Evolutionary conservation across 53 echinoderm and acorn worm genomes (phyloP).

Genomic region (Temnopleurus reevesii): DNA sequence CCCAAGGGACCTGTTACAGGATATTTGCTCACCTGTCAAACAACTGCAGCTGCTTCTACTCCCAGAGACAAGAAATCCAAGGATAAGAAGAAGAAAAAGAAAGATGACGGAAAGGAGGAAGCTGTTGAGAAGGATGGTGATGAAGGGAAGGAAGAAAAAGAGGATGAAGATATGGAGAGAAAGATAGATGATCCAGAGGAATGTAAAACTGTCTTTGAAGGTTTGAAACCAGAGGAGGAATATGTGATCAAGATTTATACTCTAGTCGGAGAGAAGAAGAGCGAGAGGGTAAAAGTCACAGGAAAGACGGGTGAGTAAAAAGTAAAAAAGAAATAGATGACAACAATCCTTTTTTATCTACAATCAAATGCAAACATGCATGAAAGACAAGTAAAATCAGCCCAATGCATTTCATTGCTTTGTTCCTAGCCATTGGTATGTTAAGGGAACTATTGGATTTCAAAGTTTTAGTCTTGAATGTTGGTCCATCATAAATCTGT

Average conservation of each 20-base stretch:
- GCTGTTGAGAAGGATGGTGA: conserved; percentile 7
- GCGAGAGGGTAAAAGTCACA: conserved; percentile 67
- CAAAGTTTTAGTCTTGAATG: too few relatives aligned
- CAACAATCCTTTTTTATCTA: too few relatives aligned
- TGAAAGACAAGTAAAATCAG: too few relatives aligned
- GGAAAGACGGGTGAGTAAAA: conserved; percentile 76
- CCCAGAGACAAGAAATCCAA: neutral
- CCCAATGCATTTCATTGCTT: too few relatives aligned
- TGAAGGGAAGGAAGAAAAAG: neutral
- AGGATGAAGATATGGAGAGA: neutral
- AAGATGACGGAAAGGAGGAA: neutral
- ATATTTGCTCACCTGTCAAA: conserved; percentile 60
- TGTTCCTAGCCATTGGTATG: too few relatives aligned
- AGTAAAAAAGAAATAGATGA: too few relatives aligned
- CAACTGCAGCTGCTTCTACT: conserved; percentile 14
- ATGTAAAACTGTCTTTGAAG: conserved; percentile 58
- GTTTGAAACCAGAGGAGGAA: conserved; percentile 72
- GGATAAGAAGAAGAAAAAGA: conserved; percentile 20
- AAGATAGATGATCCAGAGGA: conserved; percentile 71
- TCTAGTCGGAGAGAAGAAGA: conserved; percentile 63
- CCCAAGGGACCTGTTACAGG: conserved; percentile 62
- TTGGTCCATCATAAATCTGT: too few relatives aligned
- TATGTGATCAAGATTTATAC: conserved; percentile 80
- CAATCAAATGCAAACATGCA: too few relatives aligned
- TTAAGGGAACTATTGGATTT: too few relatives aligned